Evolutionary conservation across 2,888 invertebrate species (phyloP), one percentile per base, ranked within the genome.

Genomic region (Bunonema sp.): DNA sequence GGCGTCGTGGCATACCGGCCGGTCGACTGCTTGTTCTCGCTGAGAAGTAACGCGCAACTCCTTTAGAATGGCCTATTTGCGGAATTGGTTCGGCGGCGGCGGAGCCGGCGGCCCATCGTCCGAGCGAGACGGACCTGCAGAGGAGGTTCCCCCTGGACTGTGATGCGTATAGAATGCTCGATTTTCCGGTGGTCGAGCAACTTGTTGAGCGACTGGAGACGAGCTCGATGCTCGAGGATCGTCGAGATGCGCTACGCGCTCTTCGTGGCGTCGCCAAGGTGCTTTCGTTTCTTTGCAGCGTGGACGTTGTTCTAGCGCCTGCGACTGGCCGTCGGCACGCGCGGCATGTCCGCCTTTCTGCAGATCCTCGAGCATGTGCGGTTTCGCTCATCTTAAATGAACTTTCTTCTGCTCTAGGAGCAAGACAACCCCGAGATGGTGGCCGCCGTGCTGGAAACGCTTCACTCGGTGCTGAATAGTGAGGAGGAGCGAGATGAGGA

Each of bases 301-400:
- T 12, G 4, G 24, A 24, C 1, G 24, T 26, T 20, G 26, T 36
- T 85, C 0, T 78, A 82, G 68, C 88, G 86, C 64, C 88, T 84
- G 70, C 78, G 93, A 2, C 78, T 97, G 21, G 89, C 93, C 72
- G 93, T 99, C 26, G 97, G 93, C 3, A 87, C 88, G 0, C 84
- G 67, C 79, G 91, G 82, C 75, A 82, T 70, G 82, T 83, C 47
- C 69, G 82, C 41, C 73, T 78, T 73, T 77, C 57, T 74, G 32
- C 69, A 71, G 74, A 82, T 89, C 2, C 71, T 97, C 57, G 82
- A 87, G 70, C 78, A n/a, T n/a, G n/a, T n/a, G n/a, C n/a, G n/a
- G n/a, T n/a, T n/a, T n/a, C n/a, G n/a, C n/a, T n/a, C n/a, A n/a
- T n/a, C n/a, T n/a, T n/a, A n/a, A n/a, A n/a, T n/a, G n/a, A n/a